Evolutionary conservation across 1,140 invertebrate species (phyloP), one percentile per base, ranked within the genome.

Genomic region (Trissolcus basalis): DNA sequence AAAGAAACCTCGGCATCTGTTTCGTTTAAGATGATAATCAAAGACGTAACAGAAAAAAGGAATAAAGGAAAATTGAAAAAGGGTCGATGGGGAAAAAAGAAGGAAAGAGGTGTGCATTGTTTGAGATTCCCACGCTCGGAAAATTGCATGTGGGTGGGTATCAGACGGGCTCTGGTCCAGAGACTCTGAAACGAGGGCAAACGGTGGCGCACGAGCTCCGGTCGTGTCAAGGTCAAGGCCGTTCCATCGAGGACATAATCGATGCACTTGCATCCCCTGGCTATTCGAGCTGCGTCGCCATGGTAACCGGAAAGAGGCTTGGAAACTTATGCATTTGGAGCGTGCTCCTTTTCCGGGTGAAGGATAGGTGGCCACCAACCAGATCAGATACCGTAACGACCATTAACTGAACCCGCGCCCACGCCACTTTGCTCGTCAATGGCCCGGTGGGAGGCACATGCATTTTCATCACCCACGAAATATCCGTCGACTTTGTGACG

Each of bases 241-340:
- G 53, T 41, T 41, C 58, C 36, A 56, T 60, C 70, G 80, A 79
- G 54, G 67, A 60, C 63, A 65, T 61, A 77, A 77, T 77, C 73
- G 60, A 74, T 77, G 63, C 79, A 68, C 43, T 48, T 70, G 70
- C 78, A 80, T 76, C 83, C 78, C 73, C 75, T 64, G 69, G 65
- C 65, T 49, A 61, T 50, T 81, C 65, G 49, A 60, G 56, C 50
- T 15, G 9, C 36, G 83, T 86, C 79, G 77, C 83, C 80, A 86
- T 86, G 78, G 82, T 32, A 80, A 87, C 84, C 78, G 59, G 77
- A 13, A 67, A 80, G 77, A 70, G 85, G 73, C 80, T 81, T 82
- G 76, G 69, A 41, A 64, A 27, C 47, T 54, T 50, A n/a, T n/a
- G 59, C 53, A 63, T 64, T 58, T 63, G 47, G 58, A 63, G 59